phyloP scores from a whole-genome alignment of 2,113 vertebrate genomes.

The Platichthys flesus region DNA sequence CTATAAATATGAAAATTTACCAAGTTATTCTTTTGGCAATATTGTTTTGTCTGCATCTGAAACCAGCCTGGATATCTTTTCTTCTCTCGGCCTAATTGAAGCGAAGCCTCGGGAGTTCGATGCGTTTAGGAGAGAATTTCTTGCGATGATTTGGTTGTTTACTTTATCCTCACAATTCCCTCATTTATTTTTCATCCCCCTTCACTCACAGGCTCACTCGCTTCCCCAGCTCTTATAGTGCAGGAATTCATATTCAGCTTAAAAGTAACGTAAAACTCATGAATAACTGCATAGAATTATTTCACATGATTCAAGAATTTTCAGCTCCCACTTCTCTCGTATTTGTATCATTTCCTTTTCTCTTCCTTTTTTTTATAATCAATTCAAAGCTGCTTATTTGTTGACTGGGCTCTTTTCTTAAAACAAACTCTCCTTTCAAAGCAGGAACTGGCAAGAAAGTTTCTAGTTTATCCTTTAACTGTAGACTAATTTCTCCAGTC shows the following conservation, averaged over 20 bases:
- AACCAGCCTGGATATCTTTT: background rate
- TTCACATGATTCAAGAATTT: background rate
- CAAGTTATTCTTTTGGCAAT: no score
- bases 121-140: background rate
- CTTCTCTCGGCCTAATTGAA: background rate
- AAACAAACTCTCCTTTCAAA: background rate
- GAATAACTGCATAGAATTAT: constrained; percentile 15
- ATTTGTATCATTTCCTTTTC: background rate
- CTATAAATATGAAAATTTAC: no score
- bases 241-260: constrained; percentile 15
- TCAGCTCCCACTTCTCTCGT: background rate
- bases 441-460: background rate
- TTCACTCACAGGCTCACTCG: background rate
- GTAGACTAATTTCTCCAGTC: no score
- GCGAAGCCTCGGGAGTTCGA: background rate
- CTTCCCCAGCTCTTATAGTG: background rate
- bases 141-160: background rate
- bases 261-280: constrained; percentile 21
- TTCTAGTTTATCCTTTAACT: background rate
- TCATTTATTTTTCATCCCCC: constrained; percentile 1
- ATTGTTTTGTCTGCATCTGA: background rate
- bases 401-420: background rate
- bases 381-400: background rate
- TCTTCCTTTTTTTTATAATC: background rate
- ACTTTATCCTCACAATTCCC: constrained; percentile 7